A percentile compares a stretch with the other conserved stretches of the same genome.
Conservation (phyloP, 2,888 invertebrate genomes). For the Masnerella sp. region DNA sequence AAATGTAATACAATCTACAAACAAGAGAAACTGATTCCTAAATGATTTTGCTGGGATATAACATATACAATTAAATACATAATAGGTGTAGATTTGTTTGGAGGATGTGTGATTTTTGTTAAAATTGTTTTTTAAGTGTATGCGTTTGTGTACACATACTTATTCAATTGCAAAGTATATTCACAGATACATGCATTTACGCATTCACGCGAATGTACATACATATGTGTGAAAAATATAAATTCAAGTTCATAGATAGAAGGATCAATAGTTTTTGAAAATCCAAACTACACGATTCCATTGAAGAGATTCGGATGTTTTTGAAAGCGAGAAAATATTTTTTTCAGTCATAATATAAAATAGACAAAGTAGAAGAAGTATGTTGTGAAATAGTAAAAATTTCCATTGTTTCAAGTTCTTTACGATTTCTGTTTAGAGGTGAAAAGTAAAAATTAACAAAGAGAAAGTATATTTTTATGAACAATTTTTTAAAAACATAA, state of each 20-base stretch:
- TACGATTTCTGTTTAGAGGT: too few relatives aligned
- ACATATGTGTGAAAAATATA: slow-evolving; percentile 46
- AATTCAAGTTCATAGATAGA: slow-evolving; percentile 18
- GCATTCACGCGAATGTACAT: slow-evolving; percentile 38
- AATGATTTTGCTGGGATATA: slow-evolving; percentile 47
- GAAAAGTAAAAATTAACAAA: background rate
- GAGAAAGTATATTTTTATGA: too few relatives aligned
- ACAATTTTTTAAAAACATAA: too few relatives aligned
- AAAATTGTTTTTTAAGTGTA: slow-evolving; percentile 24
- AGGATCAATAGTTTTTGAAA: slow-evolving; percentile 11
- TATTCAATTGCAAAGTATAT: slow-evolving; percentile 14
- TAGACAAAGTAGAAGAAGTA: slow-evolving; percentile 8
- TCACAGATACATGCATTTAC: slow-evolving; percentile 16
- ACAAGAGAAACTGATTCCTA: slow-evolving; percentile 36
- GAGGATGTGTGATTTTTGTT: slow-evolving; percentile 29
- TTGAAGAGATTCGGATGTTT: slow-evolving; percentile 51
- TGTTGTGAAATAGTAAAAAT: background rate
- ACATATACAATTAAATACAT: slow-evolving; percentile 30
- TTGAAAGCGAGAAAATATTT: slow-evolving; percentile 17
- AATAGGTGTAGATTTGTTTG: slow-evolving; percentile 36
- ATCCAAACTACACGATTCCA: slow-evolving; percentile 4
- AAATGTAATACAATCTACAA: slow-evolving; percentile 40
- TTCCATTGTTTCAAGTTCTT: too few relatives aligned
- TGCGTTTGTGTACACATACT: slow-evolving; percentile 6
- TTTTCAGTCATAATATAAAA: background rate